Percentiles rank a stretch among this genome's conserved stretches.
These are phyloP conservation scores for Cynaeus angustus DNA, from an alignment of 2,888 invertebrate species.

Conservation along the genomic window DNA sequence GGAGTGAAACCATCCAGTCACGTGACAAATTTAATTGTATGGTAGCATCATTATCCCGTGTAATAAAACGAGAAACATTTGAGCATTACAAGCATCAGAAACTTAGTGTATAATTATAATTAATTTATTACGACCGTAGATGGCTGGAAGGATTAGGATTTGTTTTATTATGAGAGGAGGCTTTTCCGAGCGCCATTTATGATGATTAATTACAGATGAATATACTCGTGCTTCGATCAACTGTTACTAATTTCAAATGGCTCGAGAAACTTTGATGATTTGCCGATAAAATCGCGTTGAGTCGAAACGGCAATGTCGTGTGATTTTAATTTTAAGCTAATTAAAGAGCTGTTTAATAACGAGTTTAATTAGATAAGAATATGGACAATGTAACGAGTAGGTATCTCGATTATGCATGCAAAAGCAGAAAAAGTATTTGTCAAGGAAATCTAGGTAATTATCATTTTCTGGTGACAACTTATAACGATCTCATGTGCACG, in stretches of 20 bases:
- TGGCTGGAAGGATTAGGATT: conserved; percentile 41
- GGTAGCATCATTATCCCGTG: conserved; percentile 34
- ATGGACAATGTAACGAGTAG: conserved; percentile 18
- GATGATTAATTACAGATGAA: conserved; percentile 41
- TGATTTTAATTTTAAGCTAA: conserved; percentile 14
- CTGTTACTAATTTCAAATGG: conserved; percentile 39
- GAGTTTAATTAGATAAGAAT: conserved; percentile 10
- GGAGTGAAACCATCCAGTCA: conserved; percentile 34
- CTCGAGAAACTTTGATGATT: conserved; percentile 23
- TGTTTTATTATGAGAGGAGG: conserved; percentile 36
- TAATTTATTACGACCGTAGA: conserved; percentile 41
- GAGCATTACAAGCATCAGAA: conserved; percentile 40
- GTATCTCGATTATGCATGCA: conserved; percentile 24
- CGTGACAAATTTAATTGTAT: conserved; percentile 38
- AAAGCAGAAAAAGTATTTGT: conserved; percentile 15
- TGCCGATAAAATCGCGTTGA: conserved; percentile 13
- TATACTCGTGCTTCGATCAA: conserved; percentile 37
- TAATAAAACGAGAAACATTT: conserved; percentile 38
- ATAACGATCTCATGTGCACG: conserved; percentile 4
- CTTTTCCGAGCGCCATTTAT: conserved; percentile 40
- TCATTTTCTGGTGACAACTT: conserved; percentile 36
- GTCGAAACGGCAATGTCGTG: neutral
- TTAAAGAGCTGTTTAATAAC: conserved; percentile 17
- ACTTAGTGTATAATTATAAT: conserved; percentile 41
- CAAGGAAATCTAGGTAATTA: conserved; percentile 35